A percentile compares a stretch with the other conserved stretches of the same genome.
These are phyloP conservation scores for Drosophila niveifrons DNA, from an alignment of 2,888 invertebrate genomes.

Conservation along the genomic window DNA sequence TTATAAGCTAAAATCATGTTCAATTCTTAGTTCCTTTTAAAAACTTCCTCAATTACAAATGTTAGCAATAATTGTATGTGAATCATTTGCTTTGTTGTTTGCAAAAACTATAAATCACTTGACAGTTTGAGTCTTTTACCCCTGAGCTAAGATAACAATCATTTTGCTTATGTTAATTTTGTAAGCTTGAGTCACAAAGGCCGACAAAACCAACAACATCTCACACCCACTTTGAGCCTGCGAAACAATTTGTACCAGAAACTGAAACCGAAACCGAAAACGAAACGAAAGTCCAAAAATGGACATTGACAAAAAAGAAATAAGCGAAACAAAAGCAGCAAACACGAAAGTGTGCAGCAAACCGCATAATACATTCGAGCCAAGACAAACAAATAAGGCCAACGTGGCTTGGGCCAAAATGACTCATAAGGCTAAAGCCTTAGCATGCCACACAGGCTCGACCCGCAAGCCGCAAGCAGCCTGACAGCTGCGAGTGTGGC, in stretches of 20 bases:
- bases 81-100: conserved; percentile 1
- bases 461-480: neutral
- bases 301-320: conserved; percentile 46
- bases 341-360: conserved; percentile 31
- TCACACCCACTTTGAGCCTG: conserved; percentile 39
- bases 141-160: conserved; percentile 55
- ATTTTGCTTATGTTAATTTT: conserved; percentile 66
- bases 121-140: neutral
- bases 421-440: conserved; percentile 41
- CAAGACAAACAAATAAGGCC: conserved; percentile 41
- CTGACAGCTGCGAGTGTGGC: conserved; percentile 41
- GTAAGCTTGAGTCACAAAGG: conserved; percentile 52
- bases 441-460: conserved; percentile 15
- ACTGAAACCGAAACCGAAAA: conserved; percentile 10
- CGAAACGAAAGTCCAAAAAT: conserved; percentile 33
- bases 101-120: conserved; percentile 10
- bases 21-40: too few species aligned
- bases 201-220: conserved; percentile 14
- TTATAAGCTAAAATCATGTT: too few species aligned
- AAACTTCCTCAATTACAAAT: neutral
- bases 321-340: conserved; percentile 32
- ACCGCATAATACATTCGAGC: conserved; percentile 25
- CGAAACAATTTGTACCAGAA: conserved; percentile 46
- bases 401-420: conserved; percentile 32
- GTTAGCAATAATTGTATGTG: neutral